These are phyloP conservation scores for Callopanchax toddi DNA, from an alignment of 2,113 vertebrate genomes.

Conservation along the genomic window DNA sequence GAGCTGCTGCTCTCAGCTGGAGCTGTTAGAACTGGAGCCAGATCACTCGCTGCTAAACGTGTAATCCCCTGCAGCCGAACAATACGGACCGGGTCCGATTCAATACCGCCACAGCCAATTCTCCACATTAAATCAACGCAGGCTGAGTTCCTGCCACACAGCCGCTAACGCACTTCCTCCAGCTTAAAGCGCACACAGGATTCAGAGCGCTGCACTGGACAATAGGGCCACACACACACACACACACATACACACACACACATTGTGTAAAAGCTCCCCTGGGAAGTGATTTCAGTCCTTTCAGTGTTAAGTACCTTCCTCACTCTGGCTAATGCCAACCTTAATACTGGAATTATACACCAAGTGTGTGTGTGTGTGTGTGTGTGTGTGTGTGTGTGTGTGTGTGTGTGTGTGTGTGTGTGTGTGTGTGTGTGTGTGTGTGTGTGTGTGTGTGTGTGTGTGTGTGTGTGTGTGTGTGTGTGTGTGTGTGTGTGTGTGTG, in stretches of 20 bases:
- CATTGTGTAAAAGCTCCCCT: constrained; percentile 72
- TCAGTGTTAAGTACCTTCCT: constrained; percentile 74
- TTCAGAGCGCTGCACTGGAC: constrained; percentile 48
- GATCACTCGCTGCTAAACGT: constrained; percentile 93
- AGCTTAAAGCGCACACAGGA: constrained; percentile 85
- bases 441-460: constrained; percentile 43
- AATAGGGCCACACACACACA: too few species aligned
- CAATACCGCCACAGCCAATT: constrained; percentile 96
- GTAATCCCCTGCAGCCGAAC: constrained; percentile 93
- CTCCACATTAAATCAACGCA: constrained; percentile 94
- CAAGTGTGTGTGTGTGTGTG: constrained; percentile 11
- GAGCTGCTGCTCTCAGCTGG: constrained; percentile 73
- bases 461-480: neutral
- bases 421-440: constrained; percentile 51
- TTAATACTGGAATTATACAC: too few species aligned
- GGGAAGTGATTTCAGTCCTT: constrained; percentile 77
- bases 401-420: constrained; percentile 15
- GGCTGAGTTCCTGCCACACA: constrained; percentile 57
- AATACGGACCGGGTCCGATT: constrained; percentile 83
- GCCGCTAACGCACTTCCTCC: constrained; percentile 81
- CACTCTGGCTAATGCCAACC: constrained; percentile 73
- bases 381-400: constrained; percentile 31
- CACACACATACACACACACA: too few species aligned
- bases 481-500: too few species aligned
- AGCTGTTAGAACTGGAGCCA: constrained; percentile 78